Base-by-base conservation (phyloP, 2,113 vertebrate genomes). In the Leucopsar rothschildi region DNA sequence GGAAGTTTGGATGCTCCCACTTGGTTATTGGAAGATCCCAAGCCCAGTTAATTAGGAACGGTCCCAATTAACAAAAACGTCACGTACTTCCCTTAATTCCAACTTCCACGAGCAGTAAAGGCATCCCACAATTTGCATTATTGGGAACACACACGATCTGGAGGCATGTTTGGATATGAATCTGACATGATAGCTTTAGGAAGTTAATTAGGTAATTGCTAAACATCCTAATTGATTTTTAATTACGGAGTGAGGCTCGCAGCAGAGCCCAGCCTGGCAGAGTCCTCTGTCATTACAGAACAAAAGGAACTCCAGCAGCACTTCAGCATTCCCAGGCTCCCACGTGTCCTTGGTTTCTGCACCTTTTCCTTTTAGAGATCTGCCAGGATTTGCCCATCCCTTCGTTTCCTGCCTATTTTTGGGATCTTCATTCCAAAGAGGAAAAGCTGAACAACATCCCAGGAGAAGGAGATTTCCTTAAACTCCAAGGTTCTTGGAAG, bases 171-270 rank as follows among this genome's bases (percentile, higher is more conserved):
- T 97, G 94, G 66, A 66, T 95, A 90, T 87, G 95, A 96, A 96
- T 92, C 76, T 91, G 93, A 88, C 88, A 87, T 53, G 86, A 91
- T 80, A 71, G 78, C 80, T 96, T 95, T 63, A 84, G 87, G 79
- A 80, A 77, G 79, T 94, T 95, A 96, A 97, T 97, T 92, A 96
- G 82, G 79, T 91, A 96, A 95, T 96, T 96, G 91, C 61, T 72
- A 82, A 96, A 97, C 93, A 80, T 63, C 35, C 56, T 86, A 96
- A 94, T 96, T 96, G 71, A 94, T 94, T 96, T 97, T 97, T 96
- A 97, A 97, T 96, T 93, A 93, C 56, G 37, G 73, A 93, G 37
- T 3, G 73, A 75, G 79, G 91, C 80, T 85, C 14, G 31, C 81
- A 80, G 80, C 29, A 2, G 57, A 95, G 89, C 94, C 76, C 69